These are phyloP conservation scores for Diadumene lineata DNA, from an alignment of 92 coral and sea anemone species.

Conservation along the genomic window DNA sequence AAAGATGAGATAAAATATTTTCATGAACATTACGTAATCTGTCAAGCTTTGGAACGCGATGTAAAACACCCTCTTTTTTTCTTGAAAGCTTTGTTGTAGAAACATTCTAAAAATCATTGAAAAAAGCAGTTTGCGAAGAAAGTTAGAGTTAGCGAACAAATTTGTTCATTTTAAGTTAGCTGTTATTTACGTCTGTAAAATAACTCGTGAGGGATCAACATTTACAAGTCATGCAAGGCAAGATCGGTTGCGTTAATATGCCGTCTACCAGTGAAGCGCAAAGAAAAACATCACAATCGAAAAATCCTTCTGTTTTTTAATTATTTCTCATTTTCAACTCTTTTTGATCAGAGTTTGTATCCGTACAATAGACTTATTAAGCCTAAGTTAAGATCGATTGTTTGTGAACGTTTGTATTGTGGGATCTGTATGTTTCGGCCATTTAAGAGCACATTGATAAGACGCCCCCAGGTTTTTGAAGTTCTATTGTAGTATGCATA, in stretches of 20 bases:
- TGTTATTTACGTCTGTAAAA: background rate
- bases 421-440: background rate
- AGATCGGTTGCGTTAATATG: background rate
- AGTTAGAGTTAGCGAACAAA: too few species aligned
- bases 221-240: background rate
- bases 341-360: background rate
- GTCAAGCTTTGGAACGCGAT: too few species aligned
- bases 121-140: too few species aligned
- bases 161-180: too few species aligned
- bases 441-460: background rate
- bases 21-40: too few species aligned
- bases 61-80: too few species aligned
- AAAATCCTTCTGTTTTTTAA: background rate
- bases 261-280: background rate
- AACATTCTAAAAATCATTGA: too few species aligned
- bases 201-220: background rate
- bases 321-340: background rate
- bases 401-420: background rate
- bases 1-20: too few species aligned
- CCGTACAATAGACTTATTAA: background rate
- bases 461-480: background rate
- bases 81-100: too few species aligned
- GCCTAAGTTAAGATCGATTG: background rate
- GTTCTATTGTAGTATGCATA: too few species aligned
- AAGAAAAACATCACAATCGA: background rate